Evolutionary conservation across 2,888 invertebrate species (phyloP), one percentile per base, ranked within the genome.

Genomic region (Blomia tropicalis): DNA sequence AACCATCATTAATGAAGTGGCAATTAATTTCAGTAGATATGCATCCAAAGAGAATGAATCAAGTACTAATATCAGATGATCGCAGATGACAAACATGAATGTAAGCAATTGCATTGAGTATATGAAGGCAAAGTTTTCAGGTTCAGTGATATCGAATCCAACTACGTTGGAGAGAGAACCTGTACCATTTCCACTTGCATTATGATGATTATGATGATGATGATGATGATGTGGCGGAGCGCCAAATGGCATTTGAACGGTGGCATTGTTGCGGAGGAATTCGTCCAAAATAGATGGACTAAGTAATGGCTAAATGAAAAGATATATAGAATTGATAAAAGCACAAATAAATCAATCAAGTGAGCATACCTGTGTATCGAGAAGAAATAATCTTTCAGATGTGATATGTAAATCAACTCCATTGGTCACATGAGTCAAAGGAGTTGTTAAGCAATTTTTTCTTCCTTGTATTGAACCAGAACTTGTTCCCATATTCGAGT

Each of bases 1-100:
- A 47, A 63, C 43, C 64, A 66, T 65, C 66, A 66, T 66, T n/a
- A 66, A 22, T 19, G 66, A 61, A 2, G 63, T 64, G 14, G 66
- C 53, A n/a, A 66, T 23, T n/a, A 66, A 43, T 62, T 66, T 66
- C 4, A 66, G 27, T 17, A 66, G 22, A 61, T 66, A 59, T 17
- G 65, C 53, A 60, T 66, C 66, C n/a, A 66, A 22, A n/a, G 25
- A n/a, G n/a, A 58, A 29, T 59, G 65, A 66, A 59, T 64, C 51
- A 22, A 27, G 30, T 4, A 63, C 62, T 29, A 66, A 29, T 30
- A 66, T 63, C 7, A 66, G 22, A 53, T 66, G 63, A 58, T 66
- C 66, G 53, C 63, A 64, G 22, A 36, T 58, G 3, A 64, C 43
- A 3, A 64, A 41, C n/a, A 66, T n/a, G 43, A 64, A 65, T 11